phyloP scores from a whole-genome alignment of 2,113 vertebrate genomes.

The Circaetus gallicus region DNA sequence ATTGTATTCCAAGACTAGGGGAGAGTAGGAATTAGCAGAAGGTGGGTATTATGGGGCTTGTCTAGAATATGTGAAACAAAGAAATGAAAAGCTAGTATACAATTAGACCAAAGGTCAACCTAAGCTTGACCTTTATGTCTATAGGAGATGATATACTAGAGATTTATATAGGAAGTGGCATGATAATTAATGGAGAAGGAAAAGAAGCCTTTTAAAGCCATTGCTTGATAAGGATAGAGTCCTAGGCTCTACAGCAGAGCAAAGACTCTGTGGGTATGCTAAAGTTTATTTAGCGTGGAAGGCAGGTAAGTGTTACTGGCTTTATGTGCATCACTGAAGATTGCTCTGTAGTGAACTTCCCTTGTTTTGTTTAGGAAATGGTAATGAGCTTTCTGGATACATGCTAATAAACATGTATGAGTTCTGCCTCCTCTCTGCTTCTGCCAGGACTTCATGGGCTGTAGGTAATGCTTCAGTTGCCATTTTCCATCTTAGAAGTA shows the following conservation, averaged over 20 bases:
- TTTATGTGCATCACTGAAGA: background rate
- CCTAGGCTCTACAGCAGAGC: background rate
- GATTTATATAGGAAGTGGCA: background rate
- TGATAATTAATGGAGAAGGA: background rate
- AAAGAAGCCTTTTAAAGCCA: background rate
- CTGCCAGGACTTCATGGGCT: background rate
- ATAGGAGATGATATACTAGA: background rate
- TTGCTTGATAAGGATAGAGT: background rate
- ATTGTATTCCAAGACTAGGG: background rate
- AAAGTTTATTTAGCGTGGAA: background rate
- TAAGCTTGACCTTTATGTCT: constrained; percentile 10
- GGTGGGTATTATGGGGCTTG: background rate
- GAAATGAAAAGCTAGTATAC: background rate
- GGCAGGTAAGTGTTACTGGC: background rate
- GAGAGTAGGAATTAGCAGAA: background rate
- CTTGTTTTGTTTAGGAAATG: background rate
- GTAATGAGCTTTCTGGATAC: background rate
- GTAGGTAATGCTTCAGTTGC: background rate
- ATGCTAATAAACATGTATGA: background rate
- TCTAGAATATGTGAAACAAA: background rate
- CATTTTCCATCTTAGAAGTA: background rate
- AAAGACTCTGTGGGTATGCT: background rate
- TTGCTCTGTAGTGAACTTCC: background rate
- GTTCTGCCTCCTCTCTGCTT: background rate
- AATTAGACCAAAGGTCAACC: background rate